Percentiles rank a stretch among this genome's conserved stretches.
phyloP scores from a whole-genome alignment of 2,113 vertebrate genomes.

The Etheostoma cragini region DNA sequence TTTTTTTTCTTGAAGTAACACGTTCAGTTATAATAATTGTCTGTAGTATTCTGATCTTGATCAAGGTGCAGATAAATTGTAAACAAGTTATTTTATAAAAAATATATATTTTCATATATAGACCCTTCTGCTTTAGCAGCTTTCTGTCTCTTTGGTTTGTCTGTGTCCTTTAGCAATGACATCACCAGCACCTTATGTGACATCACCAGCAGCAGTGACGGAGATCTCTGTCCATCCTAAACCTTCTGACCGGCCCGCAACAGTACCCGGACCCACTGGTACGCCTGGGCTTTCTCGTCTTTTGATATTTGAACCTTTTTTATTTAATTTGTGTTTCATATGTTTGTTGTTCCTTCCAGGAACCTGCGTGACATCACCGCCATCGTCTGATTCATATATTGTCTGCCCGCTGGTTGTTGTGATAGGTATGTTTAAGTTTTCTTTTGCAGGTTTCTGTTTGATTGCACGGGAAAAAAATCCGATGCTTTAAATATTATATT shows the following conservation, averaged over 20 bases:
- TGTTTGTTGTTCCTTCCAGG: conserved; percentile 1
- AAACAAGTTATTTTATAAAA: not conserved
- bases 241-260: not conserved
- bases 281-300: not conserved
- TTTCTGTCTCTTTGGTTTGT: not conserved
- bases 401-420: not conserved
- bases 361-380: not conserved
- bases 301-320: not conserved
- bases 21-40: not conserved
- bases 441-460: not conserved
- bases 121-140: not conserved
- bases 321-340: not conserved
- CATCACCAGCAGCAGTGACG: not conserved
- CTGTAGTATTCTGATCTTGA: not conserved
- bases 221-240: not conserved
- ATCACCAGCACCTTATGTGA: not conserved
- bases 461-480: not conserved
- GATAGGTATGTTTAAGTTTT: conserved; percentile 33
- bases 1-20: not conserved
- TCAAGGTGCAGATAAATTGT: not conserved
- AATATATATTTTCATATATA: not conserved
- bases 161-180: conserved; percentile 19
- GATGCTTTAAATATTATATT: not conserved
- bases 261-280: not conserved
- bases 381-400: not conserved